Base-by-base conservation (phyloP, 2,797 vertebrate species). In the Manis crassicaudata region DNA sequence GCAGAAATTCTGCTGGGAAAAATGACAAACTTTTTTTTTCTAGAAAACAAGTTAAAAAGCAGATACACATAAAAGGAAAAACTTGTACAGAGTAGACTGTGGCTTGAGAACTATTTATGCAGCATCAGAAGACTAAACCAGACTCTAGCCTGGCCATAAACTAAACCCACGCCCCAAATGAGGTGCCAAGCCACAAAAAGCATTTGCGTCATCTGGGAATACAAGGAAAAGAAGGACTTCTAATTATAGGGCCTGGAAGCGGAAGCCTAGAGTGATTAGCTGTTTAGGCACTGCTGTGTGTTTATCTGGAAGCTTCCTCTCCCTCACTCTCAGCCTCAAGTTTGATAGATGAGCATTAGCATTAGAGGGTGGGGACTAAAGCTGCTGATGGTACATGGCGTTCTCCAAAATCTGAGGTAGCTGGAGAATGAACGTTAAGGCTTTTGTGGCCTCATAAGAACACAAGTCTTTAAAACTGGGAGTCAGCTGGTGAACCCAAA, bases 141-240 rank as follows among this genome's bases (percentile, higher is more conserved):
- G 99, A 99, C 99, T 99, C 98, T 98, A 98, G 99, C 99, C 98
- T 98, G 98, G 98, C 99, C 99, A 99, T 99, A 99, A 99, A 99
- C 99, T 99, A 98, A 99, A 99, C 99, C 99, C 99, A 99, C 99
- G 99, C 99, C 99, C 99, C 99, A 99, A 99, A 99, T 86, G 99
- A 99, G 99, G 99, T 99, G 99, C 99, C 99, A 99, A 99, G 99
- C 99, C 99, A 99, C 99, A 99, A 99, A 99, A 99, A 99, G 99
- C 99, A 99, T 99, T 99, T 99, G 99, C 99, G 99, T 99, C 99
- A 99, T 99, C 99, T 99, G 99, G 99, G 99, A 99, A 99, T 99
- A 99, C 98, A 99, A 99, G 99, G 99, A 99, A 99, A 99, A 99
- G 99, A 99, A 99, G 99, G 99, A 98, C 99, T 99, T 99, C 99